Base-by-base conservation (phyloP, 2,888 invertebrate species). In the Napeogenes inachia region DNA sequence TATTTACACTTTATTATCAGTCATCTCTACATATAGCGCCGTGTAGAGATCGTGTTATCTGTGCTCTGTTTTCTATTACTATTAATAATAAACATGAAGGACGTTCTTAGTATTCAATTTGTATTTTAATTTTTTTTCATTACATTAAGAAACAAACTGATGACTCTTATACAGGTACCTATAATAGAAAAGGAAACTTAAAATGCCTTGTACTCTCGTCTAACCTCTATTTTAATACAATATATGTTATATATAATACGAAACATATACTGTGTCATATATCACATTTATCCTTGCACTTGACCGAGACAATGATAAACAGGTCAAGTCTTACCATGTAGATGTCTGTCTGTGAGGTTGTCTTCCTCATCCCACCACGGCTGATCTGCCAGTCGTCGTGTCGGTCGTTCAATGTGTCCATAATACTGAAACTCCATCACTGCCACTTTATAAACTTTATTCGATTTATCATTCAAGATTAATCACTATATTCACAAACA, bases 311-410 rank as follows among this genome's bases (percentile, higher is more conserved):
- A 13, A 13, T 21, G 12, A 56, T 54, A 21, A 21, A 38, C 35
- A 56, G 60, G 62, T 59, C 56, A 55, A 38, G 54, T 61, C 81
- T 84, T 81, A 89, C 89, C 89, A 75, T 88, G 81, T 55, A 85
- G 76, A 53, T 80, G 82, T 67, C 89, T 79, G 74, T 89, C 88
- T 13, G 88, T 85, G 13, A 89, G 79, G 2, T 79, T 89, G 66
- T 89, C 89, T 63, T 89, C 89, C 70, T 90, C 89, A 46, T 90
- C 89, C 89, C 89, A 89, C 80, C 86, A 82, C 1, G 89, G 89
- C 63, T 83, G 83, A 30, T 89, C 89, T 47, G 80, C 79, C 53
- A 80, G 72, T 67, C 84, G 74, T 50, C 84, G 79, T 57, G 80
- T 74, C 57, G 79, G 77, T 12, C 84, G 79, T 38, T 88, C 85